phyloP scores from a whole-genome alignment of 2,797 vertebrate genomes.

The Enteromius anoplus region DNA sequence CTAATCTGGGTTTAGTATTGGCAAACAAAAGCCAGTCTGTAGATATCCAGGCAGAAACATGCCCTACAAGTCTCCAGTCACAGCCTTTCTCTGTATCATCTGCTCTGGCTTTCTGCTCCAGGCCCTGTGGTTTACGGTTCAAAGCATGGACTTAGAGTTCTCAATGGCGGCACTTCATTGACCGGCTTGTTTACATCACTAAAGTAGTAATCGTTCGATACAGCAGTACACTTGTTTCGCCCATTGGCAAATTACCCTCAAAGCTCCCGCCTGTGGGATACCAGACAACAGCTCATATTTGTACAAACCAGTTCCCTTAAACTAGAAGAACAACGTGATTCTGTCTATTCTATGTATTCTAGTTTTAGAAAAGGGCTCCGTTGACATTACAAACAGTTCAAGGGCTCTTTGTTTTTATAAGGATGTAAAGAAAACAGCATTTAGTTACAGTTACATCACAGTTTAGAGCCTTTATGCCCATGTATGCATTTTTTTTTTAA shows the following conservation, averaged over 20 bases:
- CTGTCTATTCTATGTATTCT: slow-evolving; percentile 8
- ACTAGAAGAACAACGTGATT: neutral
- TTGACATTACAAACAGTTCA: neutral
- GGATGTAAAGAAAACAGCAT: neutral
- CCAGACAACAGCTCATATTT: slow-evolving; percentile 6
- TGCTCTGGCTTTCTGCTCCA: neutral
- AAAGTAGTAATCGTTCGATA: slow-evolving; percentile 31
- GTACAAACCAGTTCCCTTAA: neutral
- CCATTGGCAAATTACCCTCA: slow-evolving; percentile 37
- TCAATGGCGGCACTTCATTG: slow-evolving; percentile 5
- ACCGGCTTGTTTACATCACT: slow-evolving; percentile 46
- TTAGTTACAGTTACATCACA: neutral
- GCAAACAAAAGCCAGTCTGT: slow-evolving; percentile 71
- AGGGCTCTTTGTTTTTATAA: neutral
- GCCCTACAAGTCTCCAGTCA: slow-evolving; percentile 61
- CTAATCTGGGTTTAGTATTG: slow-evolving; percentile 79
- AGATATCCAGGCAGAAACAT: slow-evolving; percentile 65
- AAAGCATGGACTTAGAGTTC: slow-evolving; percentile 20
- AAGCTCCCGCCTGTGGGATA: slow-evolving; percentile 15
- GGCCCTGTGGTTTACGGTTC: slow-evolving; percentile 11
- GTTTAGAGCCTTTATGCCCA: neutral
- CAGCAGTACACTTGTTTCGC: slow-evolving; percentile 15
- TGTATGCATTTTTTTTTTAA: neutral
- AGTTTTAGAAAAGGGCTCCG: neutral
- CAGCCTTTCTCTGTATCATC: slow-evolving; percentile 52